Percentiles rank a stretch among this genome's conserved stretches.
phyloP scores from a whole-genome alignment of 2,797 vertebrate genomes.

The Spheniscus humboldti region DNA sequence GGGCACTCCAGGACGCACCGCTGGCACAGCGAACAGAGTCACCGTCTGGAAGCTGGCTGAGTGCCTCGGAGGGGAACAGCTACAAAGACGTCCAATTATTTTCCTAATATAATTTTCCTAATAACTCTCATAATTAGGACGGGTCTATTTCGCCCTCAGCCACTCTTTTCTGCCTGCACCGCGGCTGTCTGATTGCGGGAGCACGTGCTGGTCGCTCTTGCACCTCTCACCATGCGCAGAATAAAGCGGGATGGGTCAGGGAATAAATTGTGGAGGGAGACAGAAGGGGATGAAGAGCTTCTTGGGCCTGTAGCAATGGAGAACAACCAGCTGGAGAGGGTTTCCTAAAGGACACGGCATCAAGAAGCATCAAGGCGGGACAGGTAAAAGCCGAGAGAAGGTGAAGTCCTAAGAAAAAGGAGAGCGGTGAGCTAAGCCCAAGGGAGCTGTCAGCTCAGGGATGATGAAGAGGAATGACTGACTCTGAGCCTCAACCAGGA shows the following conservation, averaged over 20 bases:
- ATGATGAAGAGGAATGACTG: not conserved
- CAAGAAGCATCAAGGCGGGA: not conserved
- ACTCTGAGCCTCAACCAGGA: not conserved
- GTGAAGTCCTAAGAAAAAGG: not conserved
- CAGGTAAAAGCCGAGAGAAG: not conserved
- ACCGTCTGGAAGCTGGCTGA: fast-evolving
- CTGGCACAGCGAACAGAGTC: not conserved
- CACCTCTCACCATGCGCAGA: not conserved
- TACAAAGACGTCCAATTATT: not conserved
- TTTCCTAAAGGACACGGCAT: not conserved
- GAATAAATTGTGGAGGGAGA: not conserved
- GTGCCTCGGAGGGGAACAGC: not conserved
- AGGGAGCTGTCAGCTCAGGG: not conserved
- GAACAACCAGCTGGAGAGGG: not conserved
- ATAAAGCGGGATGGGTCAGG: not conserved
- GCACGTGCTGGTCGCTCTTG: not conserved
- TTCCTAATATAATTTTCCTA: not conserved
- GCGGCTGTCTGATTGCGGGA: fast-evolving
- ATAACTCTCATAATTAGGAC: not conserved
- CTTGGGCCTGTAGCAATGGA: not conserved
- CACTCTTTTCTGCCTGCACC: not conserved
- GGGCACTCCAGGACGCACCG: not conserved
- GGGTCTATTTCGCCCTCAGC: not conserved
- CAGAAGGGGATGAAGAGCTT: not conserved
- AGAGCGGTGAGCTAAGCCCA: not conserved